Base-by-base conservation (phyloP, 2,113 vertebrate genomes). In the Hoplias malabaricus region DNA sequence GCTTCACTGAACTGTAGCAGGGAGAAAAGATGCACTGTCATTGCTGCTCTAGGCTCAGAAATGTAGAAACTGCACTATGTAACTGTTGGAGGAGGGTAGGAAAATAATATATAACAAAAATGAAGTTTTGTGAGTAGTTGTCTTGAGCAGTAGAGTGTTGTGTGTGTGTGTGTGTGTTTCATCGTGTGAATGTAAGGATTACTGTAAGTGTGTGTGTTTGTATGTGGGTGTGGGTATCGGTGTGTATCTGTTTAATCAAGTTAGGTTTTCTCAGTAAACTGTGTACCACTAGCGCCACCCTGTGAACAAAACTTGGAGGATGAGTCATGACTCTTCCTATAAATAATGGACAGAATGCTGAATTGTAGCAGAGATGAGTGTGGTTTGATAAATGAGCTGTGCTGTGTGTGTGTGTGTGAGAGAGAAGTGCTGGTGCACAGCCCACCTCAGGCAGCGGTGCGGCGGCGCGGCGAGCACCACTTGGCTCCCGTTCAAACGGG, bases 241-340 rank as follows among this genome's bases (percentile, higher is more conserved):
- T 78, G 83, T 81, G 83, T 78, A 70, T 69, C 78, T 86, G 25
- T 59, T 29, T 61, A 2, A 36, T 36, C 59, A 63, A 19, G 10
- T n/a, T 36, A 36, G 31, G 12, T 68, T 68, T 33, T 38, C 36
- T 14, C 38, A 62, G 42, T 9, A 48, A 69, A 65, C 54, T 61
- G 88, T 87, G 89, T 84, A 82, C 87, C 83, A 34, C 87, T 86
- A 90, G 90, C 89, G 88, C 88, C 90, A 88, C 90, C 91, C 89
- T 89, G 88, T 88, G 92, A 89, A 68, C 69, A 76, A 50, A 38
- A 12, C 23, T 42, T 34, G 53, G 56, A 43, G 69, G 65, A 76
- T 79, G 48, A 33, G 7, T 73, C 61, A 65, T 54, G 38, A 63
- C 40, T 54, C 57, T 81, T 73, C 66, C 50, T 42, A 48, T 16